phyloP scores from a whole-genome alignment of 2,888 invertebrate species.

The Lymantria monacha region DNA sequence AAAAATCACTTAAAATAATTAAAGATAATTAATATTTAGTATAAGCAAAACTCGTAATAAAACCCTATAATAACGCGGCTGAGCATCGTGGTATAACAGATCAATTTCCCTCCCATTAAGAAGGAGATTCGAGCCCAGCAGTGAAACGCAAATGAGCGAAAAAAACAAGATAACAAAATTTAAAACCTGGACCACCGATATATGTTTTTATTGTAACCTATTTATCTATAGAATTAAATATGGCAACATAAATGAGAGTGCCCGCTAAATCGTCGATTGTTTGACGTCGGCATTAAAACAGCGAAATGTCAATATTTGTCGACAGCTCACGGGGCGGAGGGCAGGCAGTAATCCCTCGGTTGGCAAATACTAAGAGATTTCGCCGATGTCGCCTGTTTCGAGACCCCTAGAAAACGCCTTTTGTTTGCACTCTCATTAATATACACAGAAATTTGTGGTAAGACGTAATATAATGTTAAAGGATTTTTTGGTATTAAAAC shows the following conservation, averaged over 20 bases:
- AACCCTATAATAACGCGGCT: too few species aligned
- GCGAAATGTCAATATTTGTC: conserved; percentile 79
- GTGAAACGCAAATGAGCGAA: too few species aligned
- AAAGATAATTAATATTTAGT: too few species aligned
- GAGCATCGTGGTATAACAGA: too few species aligned
- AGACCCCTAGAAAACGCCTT: conserved; percentile 37
- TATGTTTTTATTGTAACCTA: too few species aligned
- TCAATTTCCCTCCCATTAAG: too few species aligned
- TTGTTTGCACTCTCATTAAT: conserved; percentile 60
- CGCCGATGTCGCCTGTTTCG: conserved; percentile 52
- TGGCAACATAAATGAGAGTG: conserved; percentile 32
- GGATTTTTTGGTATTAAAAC: conserved; percentile 27
- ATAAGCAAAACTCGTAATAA: too few species aligned
- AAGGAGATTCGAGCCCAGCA: too few species aligned
- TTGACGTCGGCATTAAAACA: conserved; percentile 81
- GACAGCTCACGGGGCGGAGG: conserved; percentile 50
- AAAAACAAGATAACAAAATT: too few species aligned
- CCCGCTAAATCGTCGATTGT: conserved; percentile 72
- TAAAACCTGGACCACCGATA: too few species aligned
- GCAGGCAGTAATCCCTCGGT: conserved; percentile 66
- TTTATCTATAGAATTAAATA: conserved; percentile 12
- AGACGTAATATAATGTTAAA: conserved; percentile 23
- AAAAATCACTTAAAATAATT: too few species aligned
- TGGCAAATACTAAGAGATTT: conserved; percentile 65
- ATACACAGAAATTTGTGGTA: conserved; percentile 46